A percentile compares a stretch with the other conserved stretches of the same genome.
phyloP scores from a whole-genome alignment of 2,797 vertebrate species.

The Takifugu rubripes region DNA sequence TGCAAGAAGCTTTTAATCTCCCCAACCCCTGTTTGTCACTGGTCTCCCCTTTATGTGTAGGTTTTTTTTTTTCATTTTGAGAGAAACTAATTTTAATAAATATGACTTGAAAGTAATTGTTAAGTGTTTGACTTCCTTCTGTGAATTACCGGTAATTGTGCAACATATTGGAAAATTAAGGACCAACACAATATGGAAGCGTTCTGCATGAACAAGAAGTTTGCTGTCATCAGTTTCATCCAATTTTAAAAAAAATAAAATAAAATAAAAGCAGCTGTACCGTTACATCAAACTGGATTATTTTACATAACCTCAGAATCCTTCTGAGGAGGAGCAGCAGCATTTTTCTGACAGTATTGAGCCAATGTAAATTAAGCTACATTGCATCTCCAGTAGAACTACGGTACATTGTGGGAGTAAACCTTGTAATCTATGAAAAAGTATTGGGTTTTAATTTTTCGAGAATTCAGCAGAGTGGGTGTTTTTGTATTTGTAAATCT shows the following conservation, averaged over 20 bases:
- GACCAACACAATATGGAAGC: conserved; percentile 5
- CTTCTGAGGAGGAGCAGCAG: conserved; percentile 29
- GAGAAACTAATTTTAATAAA: conserved; percentile 60
- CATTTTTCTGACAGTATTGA: conserved; percentile 27
- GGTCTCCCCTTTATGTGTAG: conserved; percentile 21
- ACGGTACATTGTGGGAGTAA: conserved; percentile 10
- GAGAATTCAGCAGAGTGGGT: conserved; percentile 54
- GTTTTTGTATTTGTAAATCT: conserved; percentile 73
- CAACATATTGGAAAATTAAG: conserved; percentile 4
- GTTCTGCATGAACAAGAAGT: conserved; percentile 26
- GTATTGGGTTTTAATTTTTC: conserved; percentile 62
- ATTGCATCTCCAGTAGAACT: conserved; percentile 16
- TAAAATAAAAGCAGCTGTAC: conserved; percentile 18
- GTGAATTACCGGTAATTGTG: conserved; percentile 12
- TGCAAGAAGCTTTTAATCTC: conserved; percentile 52
- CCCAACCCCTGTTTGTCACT: conserved; percentile 44
- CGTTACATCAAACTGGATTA: conserved; percentile 33
- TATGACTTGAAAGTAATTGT: conserved; percentile 61
- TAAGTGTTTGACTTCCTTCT: conserved; percentile 27
- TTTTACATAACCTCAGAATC: conserved; percentile 33
- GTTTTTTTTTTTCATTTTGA: conserved; percentile 37
- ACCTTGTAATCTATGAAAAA: conserved; percentile 8
- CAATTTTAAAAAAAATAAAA: conserved; percentile 5
- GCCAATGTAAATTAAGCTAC: conserved; percentile 18
- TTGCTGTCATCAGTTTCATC: conserved; percentile 20